A percentile compares a stretch with the other conserved stretches of the same genome.
These are phyloP conservation scores for Pseudochromis fuscus DNA, from an alignment of 2,797 vertebrate genomes.

Conservation along the genomic window DNA sequence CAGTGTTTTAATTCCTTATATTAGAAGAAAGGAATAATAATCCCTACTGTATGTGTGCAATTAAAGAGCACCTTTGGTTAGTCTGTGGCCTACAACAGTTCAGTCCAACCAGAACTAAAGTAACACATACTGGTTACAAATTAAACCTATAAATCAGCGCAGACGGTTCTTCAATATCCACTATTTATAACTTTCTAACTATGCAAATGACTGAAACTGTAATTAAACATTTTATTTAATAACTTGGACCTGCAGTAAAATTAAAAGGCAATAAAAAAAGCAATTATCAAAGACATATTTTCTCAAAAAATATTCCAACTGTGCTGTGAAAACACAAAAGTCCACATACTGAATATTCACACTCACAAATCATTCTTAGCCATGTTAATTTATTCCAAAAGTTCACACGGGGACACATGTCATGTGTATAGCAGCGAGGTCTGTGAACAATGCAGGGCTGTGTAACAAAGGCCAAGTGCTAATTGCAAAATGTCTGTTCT, in stretches of 20 bases:
- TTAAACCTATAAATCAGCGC: conserved; percentile 78
- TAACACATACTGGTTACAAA: conserved; percentile 68
- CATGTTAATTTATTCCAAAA: conserved; percentile 65
- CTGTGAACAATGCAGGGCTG: conserved; percentile 53
- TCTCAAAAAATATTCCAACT: conserved; percentile 36
- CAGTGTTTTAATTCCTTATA: conserved; percentile 37
- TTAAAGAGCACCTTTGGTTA: conserved; percentile 54
- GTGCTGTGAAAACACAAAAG: conserved; percentile 49
- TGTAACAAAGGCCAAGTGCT: conserved; percentile 55
- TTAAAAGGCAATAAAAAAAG: conserved; percentile 70
- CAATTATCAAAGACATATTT: conserved; percentile 68
- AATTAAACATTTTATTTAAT: conserved; percentile 78
- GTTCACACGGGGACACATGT: conserved; percentile 70
- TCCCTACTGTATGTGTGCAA: conserved; percentile 51
- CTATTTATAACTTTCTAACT: conserved; percentile 68
- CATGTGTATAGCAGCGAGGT: conserved; percentile 52
- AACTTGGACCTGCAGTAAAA: conserved; percentile 58
- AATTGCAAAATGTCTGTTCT: conserved; percentile 55
- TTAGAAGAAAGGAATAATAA: conserved; percentile 58
- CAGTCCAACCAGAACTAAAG: conserved; percentile 59
- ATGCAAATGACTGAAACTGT: conserved; percentile 72
- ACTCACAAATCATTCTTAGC: conserved; percentile 50
- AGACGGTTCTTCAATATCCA: conserved; percentile 57
- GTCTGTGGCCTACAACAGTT: conserved; percentile 63
- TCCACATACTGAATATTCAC: conserved; percentile 25